These are phyloP conservation scores for Anas platyrhynchos DNA, from an alignment of 2,113 vertebrate species.

Conservation along the genomic window DNA sequence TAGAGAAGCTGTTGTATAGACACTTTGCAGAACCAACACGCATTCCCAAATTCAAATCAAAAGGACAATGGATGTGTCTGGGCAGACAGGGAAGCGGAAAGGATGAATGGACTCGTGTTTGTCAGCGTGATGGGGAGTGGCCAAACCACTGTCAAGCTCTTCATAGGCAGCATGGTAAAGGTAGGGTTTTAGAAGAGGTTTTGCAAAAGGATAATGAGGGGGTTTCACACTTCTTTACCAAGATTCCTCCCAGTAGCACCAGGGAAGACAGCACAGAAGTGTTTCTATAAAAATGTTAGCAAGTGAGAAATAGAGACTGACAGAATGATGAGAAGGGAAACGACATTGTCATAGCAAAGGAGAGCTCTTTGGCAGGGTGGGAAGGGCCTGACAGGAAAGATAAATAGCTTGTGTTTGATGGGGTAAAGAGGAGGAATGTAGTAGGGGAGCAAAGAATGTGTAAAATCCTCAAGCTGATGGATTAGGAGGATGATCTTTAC, in stretches of 20 bases:
- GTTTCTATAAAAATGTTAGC: conserved; percentile 45
- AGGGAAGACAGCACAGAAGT: neutral
- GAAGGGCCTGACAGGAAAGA: conserved; percentile 43
- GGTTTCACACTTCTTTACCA: neutral
- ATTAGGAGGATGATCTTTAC: conserved; percentile 24
- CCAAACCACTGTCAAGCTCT: neutral
- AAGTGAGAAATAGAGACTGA: conserved; percentile 35
- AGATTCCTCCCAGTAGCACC: neutral
- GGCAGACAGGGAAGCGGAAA: neutral
- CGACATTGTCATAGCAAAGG: conserved; percentile 27
- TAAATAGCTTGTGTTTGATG: conserved; percentile 37
- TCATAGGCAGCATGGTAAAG: neutral
- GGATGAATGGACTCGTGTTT: neutral
- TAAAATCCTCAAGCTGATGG: conserved; percentile 25
- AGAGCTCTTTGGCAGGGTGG: conserved; percentile 32
- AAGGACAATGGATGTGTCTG: neutral
- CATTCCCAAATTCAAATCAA: neutral
- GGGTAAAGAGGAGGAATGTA: conserved; percentile 1
- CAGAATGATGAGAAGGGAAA: conserved; percentile 36
- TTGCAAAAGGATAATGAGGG: neutral
- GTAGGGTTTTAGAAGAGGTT: neutral
- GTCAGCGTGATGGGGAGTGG: neutral
- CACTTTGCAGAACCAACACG: neutral
- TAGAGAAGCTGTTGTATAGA: neutral
- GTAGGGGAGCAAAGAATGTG: conserved; percentile 7